Base-by-base conservation (phyloP, 2,797 vertebrate species). In the Mormyrops attenuatus region DNA sequence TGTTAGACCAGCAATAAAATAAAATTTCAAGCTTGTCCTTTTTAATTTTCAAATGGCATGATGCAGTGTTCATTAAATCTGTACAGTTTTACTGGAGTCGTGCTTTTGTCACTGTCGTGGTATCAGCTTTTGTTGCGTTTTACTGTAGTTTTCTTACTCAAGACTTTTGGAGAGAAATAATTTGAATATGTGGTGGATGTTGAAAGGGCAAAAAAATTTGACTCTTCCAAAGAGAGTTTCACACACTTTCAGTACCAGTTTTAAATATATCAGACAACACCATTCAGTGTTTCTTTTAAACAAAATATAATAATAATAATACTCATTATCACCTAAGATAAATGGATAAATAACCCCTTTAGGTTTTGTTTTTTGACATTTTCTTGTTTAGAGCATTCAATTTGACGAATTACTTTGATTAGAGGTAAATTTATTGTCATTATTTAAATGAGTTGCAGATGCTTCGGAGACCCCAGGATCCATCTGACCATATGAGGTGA, bases 1-100 rank as follows among this genome's bases (percentile, higher is more conserved):
- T 86, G 41, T 89, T 60, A 86, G 34, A 86, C 41, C 47, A 66
- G 89, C 60, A 89, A 89, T 89, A 66, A 89, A 89, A 60, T n/a
- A 84, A 11, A 5, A 57, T 52, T 63, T 85, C n/a, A 89, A 63
- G 84, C 30, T 63, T 57, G 57, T 13, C 26, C 44, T 34, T 89
- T 85, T 89, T 44, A 73, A 60, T 44, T 85, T 52, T 86, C 60
- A 30, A 86, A 34, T 52, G 26, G 57, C n/a, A 22, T 89, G 1
- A 52, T 66, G 26, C 41, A 73, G 20, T 63, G 38, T 63, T 53
- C 30, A 44, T 47, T 88, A 20, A 88, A 87, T 34, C 20, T 7
- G 53, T 44, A 1, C 73, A 9, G 38, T 80, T 80, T 80, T 34
- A 44, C 6, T n/a, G 73, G 38, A 80, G 41, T 44, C 73, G 5